Evolutionary conservation across 2,888 invertebrate species (phyloP).

Genomic region (Drosophila subquinaria): DNA sequence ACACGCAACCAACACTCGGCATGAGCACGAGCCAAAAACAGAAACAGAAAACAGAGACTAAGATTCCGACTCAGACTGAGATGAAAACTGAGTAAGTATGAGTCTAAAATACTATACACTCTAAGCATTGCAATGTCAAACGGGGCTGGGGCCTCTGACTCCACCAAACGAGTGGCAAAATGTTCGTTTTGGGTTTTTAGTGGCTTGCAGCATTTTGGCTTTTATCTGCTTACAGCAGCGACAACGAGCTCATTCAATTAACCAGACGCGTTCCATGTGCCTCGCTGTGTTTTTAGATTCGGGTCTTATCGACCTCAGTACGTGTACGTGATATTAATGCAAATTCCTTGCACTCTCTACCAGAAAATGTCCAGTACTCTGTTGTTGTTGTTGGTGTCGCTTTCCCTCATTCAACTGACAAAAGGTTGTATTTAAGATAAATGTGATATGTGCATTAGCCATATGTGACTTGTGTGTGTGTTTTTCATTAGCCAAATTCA

Average conservation of each 20-base stretch:
- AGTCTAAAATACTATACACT: constrained; percentile 18
- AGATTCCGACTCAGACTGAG: constrained; percentile 4
- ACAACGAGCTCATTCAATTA: constrained; percentile 68
- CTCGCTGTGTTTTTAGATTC: constrained; percentile 21
- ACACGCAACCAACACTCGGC: constrained; percentile 62
- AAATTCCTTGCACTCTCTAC: constrained; percentile 30
- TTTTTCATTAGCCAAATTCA: constrained; percentile 47
- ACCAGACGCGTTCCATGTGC: constrained; percentile 62
- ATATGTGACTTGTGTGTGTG: constrained; percentile 31
- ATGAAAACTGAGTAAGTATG: constrained; percentile 4
- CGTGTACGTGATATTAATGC: constrained; percentile 61
- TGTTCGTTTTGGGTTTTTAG: constrained; percentile 19
- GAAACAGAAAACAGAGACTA: constrained; percentile 2
- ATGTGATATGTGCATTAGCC: constrained; percentile 16
- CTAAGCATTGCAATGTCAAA: constrained; percentile 56
- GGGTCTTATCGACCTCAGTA: constrained; percentile 20
- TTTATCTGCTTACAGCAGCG: constrained; percentile 47
- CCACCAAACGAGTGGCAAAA: not conserved
- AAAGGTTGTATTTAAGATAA: constrained; percentile 56
- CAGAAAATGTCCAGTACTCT: constrained; percentile 39
- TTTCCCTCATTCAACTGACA: constrained; percentile 58
- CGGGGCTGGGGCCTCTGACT: constrained; percentile 15
- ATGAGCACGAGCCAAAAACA: constrained; percentile 33
- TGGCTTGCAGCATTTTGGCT: constrained; percentile 25
- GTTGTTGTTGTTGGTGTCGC: constrained; percentile 37